Base-by-base conservation (phyloP, 2,797 vertebrate species). In the Sebastes hubbsi region DNA sequence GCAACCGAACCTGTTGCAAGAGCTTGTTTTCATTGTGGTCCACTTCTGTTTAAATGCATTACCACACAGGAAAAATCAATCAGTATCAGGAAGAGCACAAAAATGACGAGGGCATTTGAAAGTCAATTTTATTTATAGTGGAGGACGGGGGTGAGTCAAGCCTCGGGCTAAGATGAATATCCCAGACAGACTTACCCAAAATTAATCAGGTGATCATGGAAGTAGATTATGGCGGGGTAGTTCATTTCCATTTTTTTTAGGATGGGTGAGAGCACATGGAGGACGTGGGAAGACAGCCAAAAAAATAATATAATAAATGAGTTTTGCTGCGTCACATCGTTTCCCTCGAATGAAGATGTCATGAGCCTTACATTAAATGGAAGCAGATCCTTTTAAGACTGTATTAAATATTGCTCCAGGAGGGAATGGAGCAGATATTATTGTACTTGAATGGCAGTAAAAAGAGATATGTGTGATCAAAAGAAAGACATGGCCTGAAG, bases 31-130 rank as follows among this genome's bases (percentile, higher is more conserved):
- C 18, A 73, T 80, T 90, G 85, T 74, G 61, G 75, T 86, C 64
- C n/a, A 67, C 54, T 72, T 83, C 1, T 0, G 8, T 63, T 64
- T 77, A 38, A 85, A 81, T 84, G 61, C 20, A 78, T 84, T 77
- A 79, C 32, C 70, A 79, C 38, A 71, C 32, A 72, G 61, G 25
- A 85, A 34, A 77, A 69, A 72, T 63, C 75, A 81, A 71, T 80
- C 77, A 70, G 65, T 81, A 67, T 25, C 65, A 88, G 72, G 46
- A 75, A 67, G 22, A 64, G 74, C 54, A 69, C 9, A 38, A 42
- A 81, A 83, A 86, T 64, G 58, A 75, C 25, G 68, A 80, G 78
- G 84, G 84, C 85, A 81, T 85, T 68, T 91, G 80, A 93, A 94
- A 93, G 91, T 91, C 71, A 82, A 72, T 87, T 88, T 78, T 82